Percentiles rank a stretch among this genome's conserved stretches.
phyloP scores from a whole-genome alignment of 2,888 invertebrate species.

The Sinelater perroti region DNA sequence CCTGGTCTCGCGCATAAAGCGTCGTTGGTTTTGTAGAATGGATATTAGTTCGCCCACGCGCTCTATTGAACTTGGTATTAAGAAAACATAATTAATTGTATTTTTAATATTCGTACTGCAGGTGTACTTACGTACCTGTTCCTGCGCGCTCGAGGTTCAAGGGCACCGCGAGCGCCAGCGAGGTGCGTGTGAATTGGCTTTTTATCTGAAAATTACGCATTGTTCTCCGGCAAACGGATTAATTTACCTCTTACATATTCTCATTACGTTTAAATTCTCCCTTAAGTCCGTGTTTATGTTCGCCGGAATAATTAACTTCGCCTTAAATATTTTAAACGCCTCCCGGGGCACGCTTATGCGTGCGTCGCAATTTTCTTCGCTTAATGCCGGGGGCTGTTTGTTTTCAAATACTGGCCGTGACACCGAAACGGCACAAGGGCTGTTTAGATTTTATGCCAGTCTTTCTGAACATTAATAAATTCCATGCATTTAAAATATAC shows the following conservation, averaged over 20 bases:
- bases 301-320: no score
- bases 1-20: neutral
- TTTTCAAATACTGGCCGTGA: no score
- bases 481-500: no score
- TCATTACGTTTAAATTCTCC: no score
- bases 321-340: no score
- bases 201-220: conserved; percentile 6
- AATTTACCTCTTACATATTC: neutral
- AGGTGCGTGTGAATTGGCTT: neutral
- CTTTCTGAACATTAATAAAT: no score
- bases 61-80: neutral
- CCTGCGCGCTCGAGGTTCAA: conserved; percentile 8
- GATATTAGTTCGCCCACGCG: conserved; percentile 8
- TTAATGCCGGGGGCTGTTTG: no score
- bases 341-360: no score
- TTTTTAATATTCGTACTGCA: conserved; percentile 10
- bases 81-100: conserved; percentile 7
- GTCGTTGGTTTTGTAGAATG: conserved; percentile 1
- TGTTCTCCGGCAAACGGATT: neutral
- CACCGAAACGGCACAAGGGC: no score
- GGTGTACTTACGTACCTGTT: conserved; percentile 4
- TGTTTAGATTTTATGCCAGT: no score
- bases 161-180: neutral
- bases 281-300: no score
- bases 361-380: no score